Conservation (phyloP, 2,113 vertebrate genomes). For the Bagarius yarrelli region DNA sequence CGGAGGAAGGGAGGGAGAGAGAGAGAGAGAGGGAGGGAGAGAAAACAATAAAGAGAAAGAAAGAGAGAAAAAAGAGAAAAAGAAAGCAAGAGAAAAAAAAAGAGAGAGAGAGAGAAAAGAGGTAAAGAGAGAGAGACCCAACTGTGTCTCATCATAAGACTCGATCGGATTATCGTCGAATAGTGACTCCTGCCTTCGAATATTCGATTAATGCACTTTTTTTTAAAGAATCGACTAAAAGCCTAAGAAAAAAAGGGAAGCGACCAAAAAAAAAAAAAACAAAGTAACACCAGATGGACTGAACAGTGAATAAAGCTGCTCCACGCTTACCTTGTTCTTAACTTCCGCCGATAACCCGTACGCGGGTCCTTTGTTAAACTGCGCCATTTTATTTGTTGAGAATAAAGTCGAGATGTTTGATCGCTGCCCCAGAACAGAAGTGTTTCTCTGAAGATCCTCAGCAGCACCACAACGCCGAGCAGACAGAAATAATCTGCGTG, state of each 20-base stretch:
- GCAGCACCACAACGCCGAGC: neutral
- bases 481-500: neutral
- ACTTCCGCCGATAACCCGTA: slow-evolving; percentile 83
- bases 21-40: neutral
- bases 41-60: neutral
- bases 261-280: neutral
- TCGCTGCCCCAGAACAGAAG: neutral
- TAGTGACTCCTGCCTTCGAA: neutral
- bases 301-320: neutral
- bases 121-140: neutral
- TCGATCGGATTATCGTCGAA: neutral
- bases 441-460: neutral
- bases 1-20: neutral
- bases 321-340: slow-evolving; percentile 76
- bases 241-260: neutral
- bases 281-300: slow-evolving; percentile 9
- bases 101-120: too few species aligned
- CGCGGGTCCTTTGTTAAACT: slow-evolving; percentile 83
- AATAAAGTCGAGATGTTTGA: neutral
- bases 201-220: too few species aligned
- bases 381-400: slow-evolving; percentile 65
- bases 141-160: neutral
- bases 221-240: too few species aligned
- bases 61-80: too few species aligned
- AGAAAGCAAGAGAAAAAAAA: neutral